phyloP scores from a whole-genome alignment of 2,888 invertebrate species.

The Metalampra italica region DNA sequence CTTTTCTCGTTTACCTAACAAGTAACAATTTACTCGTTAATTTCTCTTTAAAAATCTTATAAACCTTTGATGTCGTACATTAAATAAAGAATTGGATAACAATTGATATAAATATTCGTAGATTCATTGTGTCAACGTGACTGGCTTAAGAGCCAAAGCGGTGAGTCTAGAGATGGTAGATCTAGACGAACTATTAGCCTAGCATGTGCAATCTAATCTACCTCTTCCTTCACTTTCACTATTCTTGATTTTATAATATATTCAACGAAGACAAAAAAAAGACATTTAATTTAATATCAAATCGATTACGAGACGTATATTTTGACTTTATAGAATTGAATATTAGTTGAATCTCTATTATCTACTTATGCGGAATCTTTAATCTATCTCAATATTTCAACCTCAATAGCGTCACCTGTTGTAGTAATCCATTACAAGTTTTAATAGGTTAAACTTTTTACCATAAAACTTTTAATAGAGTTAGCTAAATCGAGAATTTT shows the following conservation, averaged over 20 bases:
- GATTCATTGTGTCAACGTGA: constrained; percentile 77
- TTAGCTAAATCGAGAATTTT: not conserved
- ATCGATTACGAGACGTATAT: no score
- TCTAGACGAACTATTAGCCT: constrained; percentile 64
- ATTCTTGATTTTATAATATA: constrained; percentile 28
- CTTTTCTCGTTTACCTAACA: constrained; percentile 4
- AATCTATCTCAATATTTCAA: constrained; percentile 9
- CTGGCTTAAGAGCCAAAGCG: constrained; percentile 75
- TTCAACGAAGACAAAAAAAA: constrained; percentile 16
- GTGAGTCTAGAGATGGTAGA: constrained; percentile 74
- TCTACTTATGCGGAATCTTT: constrained; percentile 1
- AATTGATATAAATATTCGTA: constrained; percentile 58
- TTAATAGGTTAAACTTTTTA: not conserved
- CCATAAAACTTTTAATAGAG: not conserved
- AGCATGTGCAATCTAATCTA: constrained; percentile 55
- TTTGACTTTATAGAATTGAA: not conserved
- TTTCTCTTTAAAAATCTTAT: no score
- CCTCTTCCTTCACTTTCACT: constrained; percentile 41
- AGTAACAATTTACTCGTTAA: no score
- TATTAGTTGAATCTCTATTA: no score
- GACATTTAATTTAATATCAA: not conserved
- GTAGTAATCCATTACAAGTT: not conserved
- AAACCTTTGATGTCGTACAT: no score
- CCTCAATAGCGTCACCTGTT: constrained; percentile 14
- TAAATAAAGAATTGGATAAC: constrained; percentile 18